Conservation (phyloP, 1,140 invertebrate species). For the Drosophila ananassae region DNA sequence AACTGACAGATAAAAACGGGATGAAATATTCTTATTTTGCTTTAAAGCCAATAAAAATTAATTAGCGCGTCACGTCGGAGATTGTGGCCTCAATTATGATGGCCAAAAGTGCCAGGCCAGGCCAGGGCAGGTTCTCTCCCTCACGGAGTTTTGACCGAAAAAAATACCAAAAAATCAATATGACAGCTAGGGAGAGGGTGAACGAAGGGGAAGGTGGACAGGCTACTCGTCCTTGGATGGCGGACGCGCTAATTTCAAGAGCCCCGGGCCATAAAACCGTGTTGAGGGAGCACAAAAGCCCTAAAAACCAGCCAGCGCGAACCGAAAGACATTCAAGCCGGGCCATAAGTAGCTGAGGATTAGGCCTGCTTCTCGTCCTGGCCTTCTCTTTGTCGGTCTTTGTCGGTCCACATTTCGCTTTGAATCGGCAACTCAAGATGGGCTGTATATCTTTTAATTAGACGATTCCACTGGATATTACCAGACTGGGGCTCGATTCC, state of each 20-base stretch:
- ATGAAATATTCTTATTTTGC: conserved; percentile 36
- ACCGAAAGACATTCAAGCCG: conserved; percentile 48
- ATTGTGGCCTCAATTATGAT: conserved; percentile 66
- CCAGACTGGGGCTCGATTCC: conserved; percentile 38
- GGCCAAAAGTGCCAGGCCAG: background rate
- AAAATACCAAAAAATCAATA: conserved; percentile 60
- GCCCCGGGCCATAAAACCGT: conserved; percentile 59
- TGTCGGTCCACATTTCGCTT: conserved; percentile 1
- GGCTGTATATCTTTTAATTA: conserved; percentile 58
- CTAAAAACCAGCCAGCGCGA: conserved; percentile 55
- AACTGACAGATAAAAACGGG: conserved; percentile 25
- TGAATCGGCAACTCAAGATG: conserved; percentile 28
- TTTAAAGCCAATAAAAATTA: conserved; percentile 74
- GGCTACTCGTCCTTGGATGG: conserved; percentile 39
- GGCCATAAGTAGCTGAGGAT: conserved; percentile 56
- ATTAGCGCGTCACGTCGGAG: conserved; percentile 55
- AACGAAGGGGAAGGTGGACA: background rate
- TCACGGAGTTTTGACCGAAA: conserved; percentile 36
- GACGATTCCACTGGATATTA: conserved; percentile 55
- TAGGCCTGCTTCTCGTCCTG: conserved; percentile 18
- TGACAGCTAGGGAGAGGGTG: conserved; percentile 2
- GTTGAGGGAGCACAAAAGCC: conserved; percentile 53
- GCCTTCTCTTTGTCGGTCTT: conserved; percentile 9
- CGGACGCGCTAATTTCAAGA: conserved; percentile 58
- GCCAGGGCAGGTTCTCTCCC: background rate